Evolutionary conservation across 2,797 vertebrate species (phyloP).

Genomic region (Epinephelus coioides): DNA sequence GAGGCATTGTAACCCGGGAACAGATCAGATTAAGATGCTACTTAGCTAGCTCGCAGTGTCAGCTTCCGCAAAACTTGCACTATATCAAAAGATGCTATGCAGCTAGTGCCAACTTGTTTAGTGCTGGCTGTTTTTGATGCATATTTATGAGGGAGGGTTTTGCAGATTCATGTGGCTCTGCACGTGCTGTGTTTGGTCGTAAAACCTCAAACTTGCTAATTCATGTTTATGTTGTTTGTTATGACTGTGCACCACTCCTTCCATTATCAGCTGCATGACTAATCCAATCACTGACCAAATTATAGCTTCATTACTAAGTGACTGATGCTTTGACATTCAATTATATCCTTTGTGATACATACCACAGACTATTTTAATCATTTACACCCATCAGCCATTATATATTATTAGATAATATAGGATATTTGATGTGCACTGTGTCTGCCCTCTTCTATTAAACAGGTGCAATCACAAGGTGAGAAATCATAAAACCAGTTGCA

Average conservation of each 20-base stretch:
- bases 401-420: neutral
- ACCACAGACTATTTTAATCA: neutral
- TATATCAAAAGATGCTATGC: slow-evolving; percentile 18
- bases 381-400: neutral
- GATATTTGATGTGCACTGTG: neutral
- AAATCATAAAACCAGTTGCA: neutral
- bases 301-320: neutral
- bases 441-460: neutral
- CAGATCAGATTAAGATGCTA: slow-evolving; percentile 15
- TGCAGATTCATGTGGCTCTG: neutral
- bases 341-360: neutral
- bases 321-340: neutral
- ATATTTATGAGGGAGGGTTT: neutral
- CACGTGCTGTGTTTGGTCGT: neutral
- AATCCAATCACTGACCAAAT: neutral
- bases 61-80: slow-evolving; percentile 76
- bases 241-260: slow-evolving; percentile 7
- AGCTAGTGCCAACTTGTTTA: slow-evolving; percentile 32
- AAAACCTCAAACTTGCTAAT: neutral
- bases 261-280: neutral
- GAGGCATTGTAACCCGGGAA: neutral
- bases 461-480: slow-evolving; percentile 31
- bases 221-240: slow-evolving; percentile 30
- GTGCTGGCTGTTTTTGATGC: neutral
- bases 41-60: slow-evolving; percentile 39